Evolutionary conservation across 2,113 vertebrate genomes (phyloP).

Genomic region (Python bivittatus): DNA sequence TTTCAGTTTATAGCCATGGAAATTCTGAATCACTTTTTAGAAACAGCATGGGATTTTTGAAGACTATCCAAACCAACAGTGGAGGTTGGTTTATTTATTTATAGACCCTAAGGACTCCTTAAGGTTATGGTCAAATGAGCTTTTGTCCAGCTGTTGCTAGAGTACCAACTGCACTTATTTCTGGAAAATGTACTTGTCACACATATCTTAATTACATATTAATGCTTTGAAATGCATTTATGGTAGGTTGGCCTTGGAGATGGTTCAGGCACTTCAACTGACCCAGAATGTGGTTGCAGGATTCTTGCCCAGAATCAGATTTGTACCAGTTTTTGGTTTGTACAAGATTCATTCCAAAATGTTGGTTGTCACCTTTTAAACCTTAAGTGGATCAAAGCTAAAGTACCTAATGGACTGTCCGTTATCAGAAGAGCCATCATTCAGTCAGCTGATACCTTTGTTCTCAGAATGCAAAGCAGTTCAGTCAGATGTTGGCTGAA

Average conservation of each 20-base stretch:
- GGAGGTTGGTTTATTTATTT: too few species aligned
- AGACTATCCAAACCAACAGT: too few species aligned
- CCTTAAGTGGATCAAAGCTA: not conserved
- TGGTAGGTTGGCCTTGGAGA: not conserved
- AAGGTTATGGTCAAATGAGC: too few species aligned
- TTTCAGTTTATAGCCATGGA: too few species aligned
- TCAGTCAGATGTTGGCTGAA: not conserved
- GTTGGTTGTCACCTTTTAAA: not conserved
- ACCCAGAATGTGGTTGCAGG: not conserved
- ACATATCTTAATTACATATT: not conserved
- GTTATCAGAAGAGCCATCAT: not conserved
- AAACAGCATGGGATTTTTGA: too few species aligned
- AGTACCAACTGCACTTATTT: not conserved
- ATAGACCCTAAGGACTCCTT: too few species aligned
- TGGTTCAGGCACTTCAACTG: not conserved
- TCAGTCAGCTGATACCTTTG: not conserved
- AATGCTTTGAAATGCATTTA: not conserved
- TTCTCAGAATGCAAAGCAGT: not conserved
- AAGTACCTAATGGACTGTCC: not conserved
- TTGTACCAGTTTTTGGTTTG: not conserved
- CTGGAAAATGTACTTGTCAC: not conserved
- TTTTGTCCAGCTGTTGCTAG: not conserved
- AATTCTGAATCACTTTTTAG: too few species aligned
- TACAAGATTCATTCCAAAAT: not conserved
- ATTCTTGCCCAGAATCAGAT: not conserved